Evolutionary conservation across 2,797 vertebrate genomes (phyloP), one percentile per base, ranked within the genome.

Genomic region (Acanthurus leucopareius): DNA sequence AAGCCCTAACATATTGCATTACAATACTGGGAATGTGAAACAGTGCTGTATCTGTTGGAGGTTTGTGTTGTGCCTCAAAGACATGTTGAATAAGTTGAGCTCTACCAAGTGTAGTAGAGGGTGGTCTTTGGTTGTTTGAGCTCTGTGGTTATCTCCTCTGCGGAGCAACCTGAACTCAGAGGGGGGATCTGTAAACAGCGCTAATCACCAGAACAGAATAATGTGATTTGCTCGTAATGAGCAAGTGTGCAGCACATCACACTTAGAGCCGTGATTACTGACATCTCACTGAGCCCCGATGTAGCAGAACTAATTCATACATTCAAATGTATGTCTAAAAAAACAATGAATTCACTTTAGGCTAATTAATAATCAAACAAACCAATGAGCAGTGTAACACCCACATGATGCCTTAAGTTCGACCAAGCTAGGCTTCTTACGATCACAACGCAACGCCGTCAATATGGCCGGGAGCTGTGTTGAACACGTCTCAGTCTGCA

Each of bases 291-390:
- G 91, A 82, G 69, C 86, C 74, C 77, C 48, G 75, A 91, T 92
- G 90, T 86, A 85, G 92, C 92, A 89, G 88, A 93, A 93, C 91
- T 93, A 91, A 93, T 91, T 91, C 86, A 88, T 69, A 88, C 85
- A 83, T 83, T 88, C 86, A 90, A 89, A 90, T 90, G 74, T 89
- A 90, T 75, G 87, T 77, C 42, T 69, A 78, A 85, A 85, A 83
- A 81, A 86, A 76, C 16, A 5, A 62, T 60, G 70, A 79, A 77
- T 87, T 90, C 79, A 88, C 86, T 88, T 58, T 72, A 76, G 88
- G 86, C 86, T 90, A 88, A 93, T 93, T 91, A 88, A 90, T 92
- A 90, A 90, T 91, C 86, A 93, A 92, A 89, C 87, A 92, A 90
- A 73, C 78, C 86, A 91, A 77, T 84, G 85, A 92, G 88, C 89